Conservation (phyloP, 2,888 invertebrate species). For the Nebria brevicollis region DNA sequence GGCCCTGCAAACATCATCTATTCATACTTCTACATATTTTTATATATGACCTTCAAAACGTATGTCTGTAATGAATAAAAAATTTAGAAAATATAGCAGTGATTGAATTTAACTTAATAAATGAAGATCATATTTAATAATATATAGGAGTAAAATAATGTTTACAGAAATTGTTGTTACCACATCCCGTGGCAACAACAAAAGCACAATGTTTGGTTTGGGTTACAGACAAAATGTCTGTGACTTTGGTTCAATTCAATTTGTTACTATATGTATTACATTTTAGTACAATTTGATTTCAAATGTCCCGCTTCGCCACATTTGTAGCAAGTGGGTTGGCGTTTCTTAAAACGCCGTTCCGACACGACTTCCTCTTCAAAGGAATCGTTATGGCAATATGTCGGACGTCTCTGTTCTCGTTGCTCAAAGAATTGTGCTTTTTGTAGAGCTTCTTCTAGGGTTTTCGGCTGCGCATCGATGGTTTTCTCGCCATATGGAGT, state of each 20-base stretch:
- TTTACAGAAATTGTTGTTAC: constrained; percentile 15
- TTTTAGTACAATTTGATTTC: constrained; percentile 34
- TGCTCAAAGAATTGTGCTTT: constrained; percentile 42
- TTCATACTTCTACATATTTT: constrained; percentile 33
- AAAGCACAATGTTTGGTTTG: constrained; percentile 5
- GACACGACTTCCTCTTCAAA: constrained; percentile 30
- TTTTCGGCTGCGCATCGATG: constrained; percentile 38
- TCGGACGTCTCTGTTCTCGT: constrained; percentile 25
- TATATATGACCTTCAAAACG: not conserved
- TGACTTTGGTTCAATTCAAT: not conserved
- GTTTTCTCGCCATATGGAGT: constrained; percentile 41
- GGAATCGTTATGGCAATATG: constrained; percentile 3
- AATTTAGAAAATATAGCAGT: not conserved
- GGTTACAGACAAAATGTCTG: not conserved
- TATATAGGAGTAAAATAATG: constrained; percentile 34
- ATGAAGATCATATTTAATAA: not conserved
- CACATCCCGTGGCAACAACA: constrained; percentile 4
- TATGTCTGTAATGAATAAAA: not conserved
- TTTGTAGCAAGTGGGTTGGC: constrained; percentile 36
- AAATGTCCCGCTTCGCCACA: constrained; percentile 38
- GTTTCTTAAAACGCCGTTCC: constrained; percentile 26
- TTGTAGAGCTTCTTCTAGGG: constrained; percentile 33
- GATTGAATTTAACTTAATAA: not conserved
- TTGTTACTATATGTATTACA: not conserved
- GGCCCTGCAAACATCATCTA: constrained; percentile 40